These are phyloP conservation scores for Drosophila cardini DNA, from an alignment of 1,140 invertebrate genomes.

Conservation along the genomic window DNA sequence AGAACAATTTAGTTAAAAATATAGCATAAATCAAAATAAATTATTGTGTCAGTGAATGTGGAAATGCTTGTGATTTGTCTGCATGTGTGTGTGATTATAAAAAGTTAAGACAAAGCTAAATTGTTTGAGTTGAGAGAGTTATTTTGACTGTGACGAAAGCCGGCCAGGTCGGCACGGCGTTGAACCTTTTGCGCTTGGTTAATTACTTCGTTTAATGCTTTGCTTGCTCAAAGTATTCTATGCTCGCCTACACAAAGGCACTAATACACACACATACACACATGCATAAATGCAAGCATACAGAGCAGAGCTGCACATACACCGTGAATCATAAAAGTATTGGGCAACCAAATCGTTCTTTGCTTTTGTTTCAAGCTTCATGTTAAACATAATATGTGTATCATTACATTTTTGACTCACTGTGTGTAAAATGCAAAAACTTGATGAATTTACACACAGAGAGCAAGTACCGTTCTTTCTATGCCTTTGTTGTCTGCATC, in stretches of 20 bases:
- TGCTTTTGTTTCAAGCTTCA: no score
- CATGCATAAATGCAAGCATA: neutral
- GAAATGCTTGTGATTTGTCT: slow-evolving; percentile 8
- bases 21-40: slow-evolving; percentile 51
- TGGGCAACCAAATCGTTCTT: no score
- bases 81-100: slow-evolving; percentile 21
- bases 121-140: slow-evolving; percentile 30
- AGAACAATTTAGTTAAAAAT: slow-evolving; percentile 58
- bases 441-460: slow-evolving; percentile 12
- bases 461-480: slow-evolving; percentile 44
- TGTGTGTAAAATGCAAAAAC: slow-evolving; percentile 29
- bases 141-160: slow-evolving; percentile 39
- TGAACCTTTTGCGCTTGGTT: slow-evolving; percentile 75
- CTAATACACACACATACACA: slow-evolving; percentile 16
- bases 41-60: slow-evolving; percentile 17
- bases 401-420: neutral
- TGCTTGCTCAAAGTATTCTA: slow-evolving; percentile 33
- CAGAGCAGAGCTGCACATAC: neutral
- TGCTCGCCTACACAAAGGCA: slow-evolving; percentile 41
- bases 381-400: no score
- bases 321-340: neutral
- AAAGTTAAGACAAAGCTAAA: slow-evolving; percentile 37
- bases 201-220: slow-evolving; percentile 70
- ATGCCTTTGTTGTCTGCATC: slow-evolving; percentile 66
- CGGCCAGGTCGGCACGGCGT: slow-evolving; percentile 56